Base-by-base conservation (phyloP, 2,797 vertebrate species). In the Crocidura indochinensis region DNA sequence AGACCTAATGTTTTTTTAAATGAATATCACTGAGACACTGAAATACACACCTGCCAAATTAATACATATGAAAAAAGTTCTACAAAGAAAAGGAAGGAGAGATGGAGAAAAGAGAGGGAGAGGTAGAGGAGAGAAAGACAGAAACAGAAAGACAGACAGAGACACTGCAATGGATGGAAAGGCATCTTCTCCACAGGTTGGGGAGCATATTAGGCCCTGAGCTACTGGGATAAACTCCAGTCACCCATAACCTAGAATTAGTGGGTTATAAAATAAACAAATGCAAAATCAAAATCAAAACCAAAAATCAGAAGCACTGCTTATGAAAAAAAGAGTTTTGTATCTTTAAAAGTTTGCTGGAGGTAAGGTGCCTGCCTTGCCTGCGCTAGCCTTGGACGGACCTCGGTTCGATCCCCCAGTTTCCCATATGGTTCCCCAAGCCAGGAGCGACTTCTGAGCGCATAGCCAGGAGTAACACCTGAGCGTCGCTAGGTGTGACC, bases 61-160 rank as follows among this genome's bases (percentile, higher is more conserved):
- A 81, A 91, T 19, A 15, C 49, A 27, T 27, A 49, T 69, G 31
- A 78, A 91, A 91, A 91, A 51, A 65, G 64, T 65, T 65, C 11
- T 8, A 4, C 6, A 60, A 20, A 20, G 56, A 60, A 20, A 60
- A 20, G 6, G 56, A 60, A 17, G 22, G 19, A 60, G 56, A 60
- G 56, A 56, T 14, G 19, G 53, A 51, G 51, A 51, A 38, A 38
- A 38, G n/a, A 38, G 38, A 38, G 38, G 38, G 38, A 38, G 5
- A 38, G 38, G 38, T 38, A 38, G 38, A 38, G 38, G 38, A 38
- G 38, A 38, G 38, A 38, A 38, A 60, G 56, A 60, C 17, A 60
- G 17, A 20, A 20, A 60, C 17, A 20, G 17, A 60, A 20, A 24
- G 17, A 71, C 3, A 24, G 56, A 60, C 4, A 60, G 56, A 22